Evolutionary conservation across 2,113 vertebrate species (phyloP), one percentile per base, ranked within the genome.

Genomic region (Macaca nemestrina): DNA sequence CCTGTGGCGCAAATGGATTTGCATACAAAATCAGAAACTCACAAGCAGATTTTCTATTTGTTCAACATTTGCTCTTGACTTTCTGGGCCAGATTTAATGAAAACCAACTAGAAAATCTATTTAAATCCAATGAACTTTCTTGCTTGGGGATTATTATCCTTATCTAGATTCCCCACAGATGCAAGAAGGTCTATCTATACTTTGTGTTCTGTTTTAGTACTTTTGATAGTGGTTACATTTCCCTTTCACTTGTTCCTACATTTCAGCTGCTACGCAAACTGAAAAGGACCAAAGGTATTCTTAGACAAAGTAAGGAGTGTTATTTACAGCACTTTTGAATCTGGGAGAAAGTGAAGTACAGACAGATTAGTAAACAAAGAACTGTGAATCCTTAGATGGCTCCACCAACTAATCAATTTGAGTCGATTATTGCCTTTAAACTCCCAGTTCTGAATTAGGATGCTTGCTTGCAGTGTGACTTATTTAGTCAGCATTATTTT

Each of bases 361-460:
- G 97, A 82, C 80, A 96, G 96, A 97, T 97, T 89, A 97, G 97
- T 95, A 75, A 97, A 97, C 73, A 96, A 61, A 14, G 45, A 88
- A 76, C 76, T 18, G 3, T 81, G 97, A 96, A 87, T 96, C 95
- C 90, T 97, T 97, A 97, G 90, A 67, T 91, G 92, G 88, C 76
- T 97, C 96, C 92, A 97, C 95, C 92, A 97, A 83, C 90, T 38
- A 96, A 94, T 97, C 97, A 95, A 93, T 98, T 98, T 96, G 79
- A 98, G 97, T 72, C 76, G 70, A 95, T 98, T 98, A 97, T 93
- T 97, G 72, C 83, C 90, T 84, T 96, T 95, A 98, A 78, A 86
- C 68, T 93, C 73, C 40, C 82, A 95, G 61, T 35, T 88, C 93
- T 1, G 16, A 75, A 83, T 98, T 97, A 94, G 93, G 79, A 98